Percentiles rank a stretch among this genome's conserved stretches.
phyloP scores from a whole-genome alignment of 2,113 vertebrate species.

The Balaeniceps rex region DNA sequence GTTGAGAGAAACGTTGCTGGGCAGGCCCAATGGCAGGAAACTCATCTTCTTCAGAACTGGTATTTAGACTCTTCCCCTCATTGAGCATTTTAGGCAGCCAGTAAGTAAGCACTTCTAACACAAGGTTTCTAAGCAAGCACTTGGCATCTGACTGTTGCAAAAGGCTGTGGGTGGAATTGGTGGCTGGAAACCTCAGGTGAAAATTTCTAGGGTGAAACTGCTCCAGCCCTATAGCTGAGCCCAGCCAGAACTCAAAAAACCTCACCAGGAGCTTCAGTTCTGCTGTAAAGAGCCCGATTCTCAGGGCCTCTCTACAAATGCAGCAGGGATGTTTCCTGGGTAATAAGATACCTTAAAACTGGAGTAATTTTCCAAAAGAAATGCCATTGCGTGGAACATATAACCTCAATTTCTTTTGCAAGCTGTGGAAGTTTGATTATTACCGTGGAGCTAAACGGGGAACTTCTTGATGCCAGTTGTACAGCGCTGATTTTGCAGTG shows the following conservation, averaged over 20 bases:
- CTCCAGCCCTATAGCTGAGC: background rate
- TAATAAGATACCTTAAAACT: background rate
- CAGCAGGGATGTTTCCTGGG: background rate
- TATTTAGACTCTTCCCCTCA: background rate
- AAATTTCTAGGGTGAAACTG: background rate
- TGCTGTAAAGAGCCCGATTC: background rate
- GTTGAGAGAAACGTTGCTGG: background rate
- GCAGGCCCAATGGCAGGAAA: background rate
- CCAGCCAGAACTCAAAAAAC: background rate
- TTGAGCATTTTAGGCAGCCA: background rate
- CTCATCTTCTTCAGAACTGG: background rate
- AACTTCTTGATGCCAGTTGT: background rate
- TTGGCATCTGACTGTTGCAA: accelerated
- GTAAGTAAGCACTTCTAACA: no score
- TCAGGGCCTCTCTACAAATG: background rate
- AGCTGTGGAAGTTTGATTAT: background rate
- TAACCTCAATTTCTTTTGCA: background rate
- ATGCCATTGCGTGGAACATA: background rate
- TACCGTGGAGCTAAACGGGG: background rate
- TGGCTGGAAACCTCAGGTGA: background rate
- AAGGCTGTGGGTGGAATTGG: background rate
- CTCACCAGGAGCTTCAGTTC: background rate
- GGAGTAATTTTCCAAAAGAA: background rate
- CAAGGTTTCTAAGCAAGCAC: background rate
- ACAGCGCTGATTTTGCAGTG: background rate